These are phyloP conservation scores for Lanius ludovicianus DNA, from an alignment of 2,113 vertebrate species.

Conservation along the genomic window DNA sequence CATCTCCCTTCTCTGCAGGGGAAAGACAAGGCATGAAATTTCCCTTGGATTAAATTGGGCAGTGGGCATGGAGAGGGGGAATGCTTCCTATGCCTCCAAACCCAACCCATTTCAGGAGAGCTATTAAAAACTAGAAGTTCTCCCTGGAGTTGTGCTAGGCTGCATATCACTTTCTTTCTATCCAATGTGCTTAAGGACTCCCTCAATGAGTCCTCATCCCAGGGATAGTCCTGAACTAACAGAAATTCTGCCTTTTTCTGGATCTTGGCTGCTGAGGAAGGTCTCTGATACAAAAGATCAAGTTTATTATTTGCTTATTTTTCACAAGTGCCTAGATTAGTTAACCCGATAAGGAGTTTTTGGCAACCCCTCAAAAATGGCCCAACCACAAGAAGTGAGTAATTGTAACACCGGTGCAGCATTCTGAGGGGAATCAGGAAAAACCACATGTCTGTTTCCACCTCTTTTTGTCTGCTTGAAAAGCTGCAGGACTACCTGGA, in stretches of 20 bases:
- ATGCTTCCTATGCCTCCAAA: neutral
- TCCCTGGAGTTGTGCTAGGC: neutral
- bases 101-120: neutral
- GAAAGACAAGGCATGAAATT: neutral
- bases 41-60: neutral
- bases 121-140: neutral
- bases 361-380: neutral
- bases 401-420: rapidly evolving
- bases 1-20: neutral
- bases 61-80: neutral
- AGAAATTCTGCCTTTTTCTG: neutral
- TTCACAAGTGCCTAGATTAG: neutral
- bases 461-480: neutral
- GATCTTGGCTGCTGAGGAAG: neutral
- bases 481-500: neutral
- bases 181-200: neutral
- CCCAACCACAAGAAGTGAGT: neutral
- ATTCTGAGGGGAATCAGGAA: neutral
- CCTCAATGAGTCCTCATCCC: neutral
- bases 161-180: neutral
- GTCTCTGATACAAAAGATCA: neutral
- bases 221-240: neutral
- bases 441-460: neutral
- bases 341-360: neutral
- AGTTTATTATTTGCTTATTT: neutral